Evolutionary conservation across 2,888 invertebrate genomes (phyloP).

Genomic region (Cryptosula pallasiana): DNA sequence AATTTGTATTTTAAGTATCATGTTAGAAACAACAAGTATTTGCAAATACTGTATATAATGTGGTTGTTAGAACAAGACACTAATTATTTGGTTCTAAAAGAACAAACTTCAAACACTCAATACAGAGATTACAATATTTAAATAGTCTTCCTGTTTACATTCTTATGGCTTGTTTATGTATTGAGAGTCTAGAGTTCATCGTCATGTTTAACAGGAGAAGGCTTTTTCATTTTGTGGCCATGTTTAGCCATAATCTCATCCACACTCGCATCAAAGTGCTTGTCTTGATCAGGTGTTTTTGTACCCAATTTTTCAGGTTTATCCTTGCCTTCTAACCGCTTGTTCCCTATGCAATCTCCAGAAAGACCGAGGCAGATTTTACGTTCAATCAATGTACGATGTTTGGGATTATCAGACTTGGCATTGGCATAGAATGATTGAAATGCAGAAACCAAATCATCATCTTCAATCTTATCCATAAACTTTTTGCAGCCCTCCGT

Average conservation of each 20-base stretch:
- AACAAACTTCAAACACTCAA: no score
- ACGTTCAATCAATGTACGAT: background rate
- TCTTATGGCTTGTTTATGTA: no score
- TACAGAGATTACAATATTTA: no score
- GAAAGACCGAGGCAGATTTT: constrained; percentile 1
- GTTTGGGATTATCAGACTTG: background rate
- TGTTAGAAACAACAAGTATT: no score
- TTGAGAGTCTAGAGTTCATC: constrained; percentile 19
- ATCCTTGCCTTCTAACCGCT: background rate
- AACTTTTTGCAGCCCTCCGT: background rate
- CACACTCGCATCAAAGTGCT: constrained; percentile 12
- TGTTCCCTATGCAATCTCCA: constrained; percentile 7
- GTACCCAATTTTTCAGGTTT: background rate
- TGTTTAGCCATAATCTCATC: constrained; percentile 7
- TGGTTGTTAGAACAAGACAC: no score
- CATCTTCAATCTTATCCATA: constrained; percentile 9
- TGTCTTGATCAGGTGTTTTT: background rate
- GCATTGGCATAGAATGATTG: background rate
- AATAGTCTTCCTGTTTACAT: no score
- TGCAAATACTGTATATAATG: no score
- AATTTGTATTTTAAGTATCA: no score
- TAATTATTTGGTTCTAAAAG: no score
- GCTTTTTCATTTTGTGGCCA: constrained; percentile 6
- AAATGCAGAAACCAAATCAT: background rate
- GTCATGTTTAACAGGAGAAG: background rate